Percentiles rank a stretch among this genome's conserved stretches.
Conservation (phyloP, 1,140 invertebrate species). For the Drosophila elegans region DNA sequence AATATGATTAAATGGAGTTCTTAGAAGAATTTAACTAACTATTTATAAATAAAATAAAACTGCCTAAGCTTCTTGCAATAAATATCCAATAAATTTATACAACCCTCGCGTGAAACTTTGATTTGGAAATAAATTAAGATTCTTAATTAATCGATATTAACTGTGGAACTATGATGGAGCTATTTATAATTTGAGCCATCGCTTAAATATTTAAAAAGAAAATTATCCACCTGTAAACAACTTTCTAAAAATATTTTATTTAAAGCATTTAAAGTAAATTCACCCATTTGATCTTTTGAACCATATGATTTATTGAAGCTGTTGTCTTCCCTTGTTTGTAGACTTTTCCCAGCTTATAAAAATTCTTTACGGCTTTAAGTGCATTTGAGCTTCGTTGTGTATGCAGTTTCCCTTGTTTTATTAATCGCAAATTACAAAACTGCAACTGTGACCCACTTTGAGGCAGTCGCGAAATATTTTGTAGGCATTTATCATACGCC, state of each 20-base stretch:
- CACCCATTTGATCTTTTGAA: too few species aligned
- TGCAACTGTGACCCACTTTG: conserved; percentile 73
- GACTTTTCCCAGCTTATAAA: conserved; percentile 28
- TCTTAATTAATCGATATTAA: background rate
- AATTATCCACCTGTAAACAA: background rate
- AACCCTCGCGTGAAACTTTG: too few species aligned
- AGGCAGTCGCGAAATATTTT: conserved; percentile 49
- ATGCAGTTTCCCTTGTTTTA: conserved; percentile 40
- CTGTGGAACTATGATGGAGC: background rate
- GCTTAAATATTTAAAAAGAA: background rate
- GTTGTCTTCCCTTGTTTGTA: background rate
- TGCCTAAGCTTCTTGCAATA: too few species aligned
- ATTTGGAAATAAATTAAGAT: background rate
- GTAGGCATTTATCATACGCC: conserved; percentile 76
- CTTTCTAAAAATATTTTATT: conserved; percentile 2
- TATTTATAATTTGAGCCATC: background rate
- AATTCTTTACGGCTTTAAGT: conserved; percentile 12
- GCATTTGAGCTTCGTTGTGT: conserved; percentile 19
- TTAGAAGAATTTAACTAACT: too few species aligned
- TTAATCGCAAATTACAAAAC: conserved; percentile 77
- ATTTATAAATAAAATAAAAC: too few species aligned
- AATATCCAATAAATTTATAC: too few species aligned
- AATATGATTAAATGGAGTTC: too few species aligned
- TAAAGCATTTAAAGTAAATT: background rate
- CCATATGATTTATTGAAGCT: background rate